These are phyloP conservation scores for Oncorhynchus keta DNA, from an alignment of 2,113 vertebrate species.

Conservation along the genomic window DNA sequence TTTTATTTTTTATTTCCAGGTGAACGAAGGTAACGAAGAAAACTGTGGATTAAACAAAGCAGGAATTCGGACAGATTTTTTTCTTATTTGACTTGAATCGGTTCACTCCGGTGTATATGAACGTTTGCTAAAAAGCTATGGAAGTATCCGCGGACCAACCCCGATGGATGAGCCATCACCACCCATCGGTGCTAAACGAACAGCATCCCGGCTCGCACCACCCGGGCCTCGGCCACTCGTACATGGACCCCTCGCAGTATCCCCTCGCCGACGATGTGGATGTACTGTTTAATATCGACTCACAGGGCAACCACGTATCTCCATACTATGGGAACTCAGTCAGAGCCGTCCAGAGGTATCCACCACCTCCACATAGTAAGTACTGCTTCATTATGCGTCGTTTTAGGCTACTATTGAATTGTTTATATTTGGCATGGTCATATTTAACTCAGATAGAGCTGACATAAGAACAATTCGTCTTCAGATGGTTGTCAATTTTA, in stretches of 20 bases:
- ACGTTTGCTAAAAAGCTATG: conserved; percentile 78
- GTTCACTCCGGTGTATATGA: conserved; percentile 64
- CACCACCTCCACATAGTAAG: conserved; percentile 94
- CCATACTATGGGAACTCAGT: conserved; percentile 96
- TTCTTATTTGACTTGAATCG: conserved; percentile 50
- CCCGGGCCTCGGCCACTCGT: conserved; percentile 92
- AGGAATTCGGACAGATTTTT: conserved; percentile 62
- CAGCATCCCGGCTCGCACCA: conserved; percentile 97
- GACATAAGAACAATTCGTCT: not conserved
- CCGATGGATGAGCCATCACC: conserved; percentile 97
- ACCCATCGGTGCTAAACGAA: conserved; percentile 92
- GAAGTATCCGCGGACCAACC: conserved; percentile 96
- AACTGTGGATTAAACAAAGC: conserved; percentile 75
- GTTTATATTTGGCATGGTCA: not conserved
- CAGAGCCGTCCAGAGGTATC: conserved; percentile 92
- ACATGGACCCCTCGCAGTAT: conserved; percentile 95
- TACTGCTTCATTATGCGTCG: conserved; percentile 30
- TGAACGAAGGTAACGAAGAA: conserved; percentile 67
- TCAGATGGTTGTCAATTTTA: not conserved
- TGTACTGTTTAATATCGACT: conserved; percentile 99
- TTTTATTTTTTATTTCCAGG: conserved; percentile 65
- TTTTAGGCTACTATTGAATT: not conserved
- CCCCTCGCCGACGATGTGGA: conserved; percentile 95
- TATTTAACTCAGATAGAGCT: not conserved
- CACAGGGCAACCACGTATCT: conserved; percentile 93